phyloP scores from a whole-genome alignment of 2,797 vertebrate genomes.

The Pagetopsis macropterus region DNA sequence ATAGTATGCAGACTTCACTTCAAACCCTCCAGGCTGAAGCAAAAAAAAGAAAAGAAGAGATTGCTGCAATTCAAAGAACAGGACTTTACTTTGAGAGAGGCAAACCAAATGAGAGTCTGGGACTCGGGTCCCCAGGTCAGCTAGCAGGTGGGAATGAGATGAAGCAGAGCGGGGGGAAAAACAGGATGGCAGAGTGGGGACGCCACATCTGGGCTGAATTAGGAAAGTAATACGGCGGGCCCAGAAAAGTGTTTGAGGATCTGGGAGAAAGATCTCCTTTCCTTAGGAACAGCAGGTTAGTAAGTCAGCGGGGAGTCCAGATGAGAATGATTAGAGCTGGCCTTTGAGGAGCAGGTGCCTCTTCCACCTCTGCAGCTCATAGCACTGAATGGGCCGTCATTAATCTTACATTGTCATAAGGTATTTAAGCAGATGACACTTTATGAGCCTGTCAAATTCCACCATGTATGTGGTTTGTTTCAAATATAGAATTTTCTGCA shows the following conservation, averaged over 20 bases:
- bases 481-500: slow-evolving; percentile 54
- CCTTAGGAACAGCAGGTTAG: slow-evolving; percentile 87
- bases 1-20: slow-evolving; percentile 59
- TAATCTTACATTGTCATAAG: slow-evolving; percentile 81
- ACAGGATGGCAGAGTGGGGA: slow-evolving; percentile 74
- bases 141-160: slow-evolving; percentile 85
- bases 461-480: slow-evolving; percentile 72
- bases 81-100: slow-evolving; percentile 79
- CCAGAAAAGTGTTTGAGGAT: slow-evolving; percentile 86
- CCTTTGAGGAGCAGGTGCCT: slow-evolving; percentile 87
- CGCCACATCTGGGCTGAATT: slow-evolving; percentile 89
- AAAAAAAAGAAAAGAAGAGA: slow-evolving; percentile 36
- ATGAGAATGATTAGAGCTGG: slow-evolving; percentile 90
- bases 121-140: slow-evolving; percentile 79
- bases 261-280: slow-evolving; percentile 84
- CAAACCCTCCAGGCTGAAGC: slow-evolving; percentile 73
- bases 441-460: slow-evolving; percentile 72
- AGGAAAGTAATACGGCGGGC: slow-evolving; percentile 89
- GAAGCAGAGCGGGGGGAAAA: slow-evolving; percentile 76
- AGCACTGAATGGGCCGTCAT: slow-evolving; percentile 71
- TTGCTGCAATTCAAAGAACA: slow-evolving; percentile 77
- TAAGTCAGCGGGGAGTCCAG: slow-evolving; percentile 85
- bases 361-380: slow-evolving; percentile 70
- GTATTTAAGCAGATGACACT: slow-evolving; percentile 75
- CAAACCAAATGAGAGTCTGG: slow-evolving; percentile 79